Conservation (phyloP, 2,888 invertebrate species). For the Incurvaria masculella region DNA sequence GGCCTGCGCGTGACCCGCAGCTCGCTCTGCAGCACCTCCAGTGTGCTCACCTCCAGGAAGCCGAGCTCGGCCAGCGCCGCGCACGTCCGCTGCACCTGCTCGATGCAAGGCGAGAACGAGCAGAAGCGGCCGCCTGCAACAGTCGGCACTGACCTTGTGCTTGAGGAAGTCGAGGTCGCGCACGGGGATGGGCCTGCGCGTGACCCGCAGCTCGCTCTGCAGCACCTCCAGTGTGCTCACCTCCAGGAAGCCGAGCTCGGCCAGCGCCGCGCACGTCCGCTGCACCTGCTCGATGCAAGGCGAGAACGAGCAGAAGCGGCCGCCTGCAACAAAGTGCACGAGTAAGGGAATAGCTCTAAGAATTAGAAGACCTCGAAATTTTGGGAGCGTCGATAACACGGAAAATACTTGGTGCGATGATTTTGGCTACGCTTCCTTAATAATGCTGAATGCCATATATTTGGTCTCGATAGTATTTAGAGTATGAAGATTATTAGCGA, state of each 20-base stretch:
- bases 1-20: constrained; percentile 66
- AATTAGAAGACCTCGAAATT: too few relatives aligned
- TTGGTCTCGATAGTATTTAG: too few relatives aligned
- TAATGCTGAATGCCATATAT: too few relatives aligned
- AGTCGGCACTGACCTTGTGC: constrained; percentile 46
- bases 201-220: constrained; percentile 73
- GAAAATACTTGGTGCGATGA: too few relatives aligned
- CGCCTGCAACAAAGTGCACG: too few relatives aligned
- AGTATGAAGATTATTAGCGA: too few relatives aligned
- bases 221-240: constrained; percentile 85
- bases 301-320: constrained; percentile 95
- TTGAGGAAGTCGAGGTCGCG: constrained; percentile 70
- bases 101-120: constrained; percentile 98
- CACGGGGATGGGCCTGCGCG: constrained; percentile 61
- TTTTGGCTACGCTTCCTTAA: too few relatives aligned
- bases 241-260: constrained; percentile 75
- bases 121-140: constrained; percentile 87
- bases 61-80: constrained; percentile 65
- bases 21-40: constrained; percentile 84
- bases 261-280: constrained; percentile 72
- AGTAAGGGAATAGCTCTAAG: too few relatives aligned
- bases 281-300: constrained; percentile 99
- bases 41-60: constrained; percentile 81
- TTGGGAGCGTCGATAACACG: too few relatives aligned
- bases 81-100: constrained; percentile 94